Conservation (phyloP, 1,140 invertebrate genomes). For the Diabrotica undecimpunctata region DNA sequence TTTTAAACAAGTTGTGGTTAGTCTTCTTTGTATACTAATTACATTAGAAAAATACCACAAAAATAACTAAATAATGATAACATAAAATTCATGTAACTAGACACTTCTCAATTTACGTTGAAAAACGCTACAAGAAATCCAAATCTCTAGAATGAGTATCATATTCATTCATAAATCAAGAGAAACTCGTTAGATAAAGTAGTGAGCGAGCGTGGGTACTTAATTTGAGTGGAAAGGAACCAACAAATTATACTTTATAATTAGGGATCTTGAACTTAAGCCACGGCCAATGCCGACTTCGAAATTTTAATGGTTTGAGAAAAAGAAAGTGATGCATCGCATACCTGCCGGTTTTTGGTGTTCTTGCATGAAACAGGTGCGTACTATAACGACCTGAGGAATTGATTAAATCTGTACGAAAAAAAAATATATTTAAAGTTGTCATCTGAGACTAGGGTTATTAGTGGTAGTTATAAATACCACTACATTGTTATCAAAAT, state of each 20-base stretch:
- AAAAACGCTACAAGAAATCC: too few relatives aligned
- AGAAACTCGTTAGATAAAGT: background rate
- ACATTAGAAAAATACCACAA: too few relatives aligned
- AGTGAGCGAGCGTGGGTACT: background rate
- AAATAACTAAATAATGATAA: too few relatives aligned
- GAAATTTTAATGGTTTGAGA: background rate
- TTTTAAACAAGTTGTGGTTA: too few relatives aligned
- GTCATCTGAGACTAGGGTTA: too few relatives aligned
- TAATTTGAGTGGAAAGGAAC: background rate
- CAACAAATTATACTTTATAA: background rate
- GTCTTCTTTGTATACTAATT: too few relatives aligned
- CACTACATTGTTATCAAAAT: too few relatives aligned
- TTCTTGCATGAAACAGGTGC: background rate
- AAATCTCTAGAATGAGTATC: background rate
- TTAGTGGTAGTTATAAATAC: too few relatives aligned
- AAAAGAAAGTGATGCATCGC: slow-evolving; percentile 2
- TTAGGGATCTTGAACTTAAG: background rate
- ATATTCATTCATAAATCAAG: background rate
- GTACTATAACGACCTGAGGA: background rate
- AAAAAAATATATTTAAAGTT: too few relatives aligned
- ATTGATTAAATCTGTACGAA: background rate
- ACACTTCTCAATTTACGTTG: too few relatives aligned
- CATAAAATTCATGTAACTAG: too few relatives aligned
- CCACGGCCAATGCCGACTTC: background rate
- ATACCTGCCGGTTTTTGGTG: background rate